Base-by-base conservation (phyloP, 2,888 invertebrate species). In the Melinaea marsaeus region DNA sequence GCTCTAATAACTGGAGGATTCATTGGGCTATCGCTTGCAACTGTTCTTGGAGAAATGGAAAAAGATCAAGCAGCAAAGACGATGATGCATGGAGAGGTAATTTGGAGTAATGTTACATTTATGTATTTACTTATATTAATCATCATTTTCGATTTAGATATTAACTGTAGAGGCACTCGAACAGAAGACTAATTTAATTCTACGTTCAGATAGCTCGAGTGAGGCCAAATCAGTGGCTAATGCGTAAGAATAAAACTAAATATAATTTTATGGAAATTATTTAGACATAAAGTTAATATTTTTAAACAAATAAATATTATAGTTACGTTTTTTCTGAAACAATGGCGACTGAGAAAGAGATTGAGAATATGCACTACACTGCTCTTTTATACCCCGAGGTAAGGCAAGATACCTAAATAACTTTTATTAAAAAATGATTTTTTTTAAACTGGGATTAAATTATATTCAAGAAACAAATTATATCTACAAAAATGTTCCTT, bases 271-370 rank as follows among this genome's bases (percentile, higher is more conserved):
- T 7, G 7, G 11, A 5, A 35, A 45, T 33, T 48, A 22, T 9
- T 13, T 13, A 33, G 22, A 34, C 6, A 22, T 37, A 47, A 32
- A 0, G n/a, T 45, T 22, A 7, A 11, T 46, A 51, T 3, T 9
- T 9, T 51, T 2, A 51, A 51, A 22, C n/a, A 51, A 22, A 13
- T 6, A 0, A 47, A 13, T 6, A n/a, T 78, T 76, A 47, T 72
- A 87, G 87, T 1, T 88, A 88, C 62, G 79, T 82, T 2, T 71
- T 86, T 59, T 87, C 88, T 0, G 81, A 85, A 60, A 80, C 83
- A 0, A 69, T 71, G 0, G 77, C 83, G 2, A 79, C 72, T 0
- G 2, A 66, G 11, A 57, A 61, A 1, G 69, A 80, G 66, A 72
- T 83, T 7, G 57, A 73, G 9, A 69, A 73, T 4, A 80, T 88